A percentile compares a stretch with the other conserved stretches of the same genome.
These are phyloP conservation scores for Hedychridium roseum DNA, from an alignment of 2,888 invertebrate species.

Conservation along the genomic window DNA sequence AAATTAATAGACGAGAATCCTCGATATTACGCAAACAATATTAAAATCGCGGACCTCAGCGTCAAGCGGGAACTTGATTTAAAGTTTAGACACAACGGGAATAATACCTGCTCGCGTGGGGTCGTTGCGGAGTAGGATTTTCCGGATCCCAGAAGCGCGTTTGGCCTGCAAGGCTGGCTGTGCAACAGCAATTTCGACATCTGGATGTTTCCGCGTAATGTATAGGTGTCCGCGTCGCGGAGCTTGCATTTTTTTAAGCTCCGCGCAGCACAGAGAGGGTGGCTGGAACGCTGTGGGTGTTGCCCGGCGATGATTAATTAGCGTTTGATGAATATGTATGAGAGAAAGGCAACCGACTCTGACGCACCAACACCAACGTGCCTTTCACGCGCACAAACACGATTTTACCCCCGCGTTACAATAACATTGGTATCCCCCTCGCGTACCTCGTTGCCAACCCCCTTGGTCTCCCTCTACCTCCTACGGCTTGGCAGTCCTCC, in stretches of 20 bases:
- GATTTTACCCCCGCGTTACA: slow-evolving; percentile 41
- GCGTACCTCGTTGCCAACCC: slow-evolving; percentile 29
- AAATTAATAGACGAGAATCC: too few relatives aligned
- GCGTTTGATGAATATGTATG: slow-evolving; percentile 64
- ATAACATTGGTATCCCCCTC: slow-evolving; percentile 39
- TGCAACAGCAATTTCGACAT: slow-evolving; percentile 31
- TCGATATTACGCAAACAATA: too few relatives aligned
- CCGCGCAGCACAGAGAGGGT: slow-evolving; percentile 34
- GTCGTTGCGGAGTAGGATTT: too few relatives aligned
- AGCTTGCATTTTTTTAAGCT: slow-evolving; percentile 22
- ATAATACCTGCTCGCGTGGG: too few relatives aligned
- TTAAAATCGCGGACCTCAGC: too few relatives aligned
- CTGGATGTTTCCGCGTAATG: slow-evolving; percentile 33
- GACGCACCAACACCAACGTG: slow-evolving; percentile 13
- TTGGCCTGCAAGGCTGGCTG: slow-evolving; percentile 33
- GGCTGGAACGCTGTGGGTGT: slow-evolving; percentile 44
- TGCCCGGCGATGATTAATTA: slow-evolving; percentile 62
- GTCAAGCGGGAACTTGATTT: too few relatives aligned
- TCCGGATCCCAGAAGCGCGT: too few relatives aligned
- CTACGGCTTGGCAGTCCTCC: slow-evolving; percentile 39
- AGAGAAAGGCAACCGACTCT: slow-evolving; percentile 46
- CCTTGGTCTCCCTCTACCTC: neutral
- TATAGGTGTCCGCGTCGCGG: slow-evolving; percentile 34
- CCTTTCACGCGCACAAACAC: slow-evolving; percentile 3
- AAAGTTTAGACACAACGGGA: too few relatives aligned